Base-by-base conservation (phyloP, 2,888 invertebrate species). In the Chelonus formosanus region DNA sequence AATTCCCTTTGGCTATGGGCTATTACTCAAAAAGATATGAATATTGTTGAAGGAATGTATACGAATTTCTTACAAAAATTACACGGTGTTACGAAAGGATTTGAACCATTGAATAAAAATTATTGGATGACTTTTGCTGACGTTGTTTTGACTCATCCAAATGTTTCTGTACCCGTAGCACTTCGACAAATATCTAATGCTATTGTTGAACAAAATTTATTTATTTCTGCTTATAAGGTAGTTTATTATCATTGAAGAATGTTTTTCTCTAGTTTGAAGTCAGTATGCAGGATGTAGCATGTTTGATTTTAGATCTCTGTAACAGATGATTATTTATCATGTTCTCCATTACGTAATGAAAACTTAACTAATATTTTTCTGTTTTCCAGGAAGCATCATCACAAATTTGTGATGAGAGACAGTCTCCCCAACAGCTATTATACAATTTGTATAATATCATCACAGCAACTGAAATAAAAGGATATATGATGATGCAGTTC, bases 401-500 rank as follows among this genome's bases (percentile, higher is more conserved):
- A 1, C 89, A 90, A 75, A 85, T 91, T 53, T 95, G 95, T 83
- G 88, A 88, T 71, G 86, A 91, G 32, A 87, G 90, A 72, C 91
- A 94, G 84, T 94, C 94, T n/a, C 0, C 90, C 0, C 94, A 94
- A 72, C 94, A 95, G 84, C 86, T 95, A 66, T 86, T 95, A 34
- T 92, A 91, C 81, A 92, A 93, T 80, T 87, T 95, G 72, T 94
- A 94, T 85, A 90, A 90, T 77, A 90, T 92, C 0, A 90, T 95
- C 67, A 90, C 94, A 0, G 84, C 94, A 44, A 91, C 94, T 0
- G 94, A 95, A 86, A 88, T 95, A 75, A 95, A 95, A 84, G 95
- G 94, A 2, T 94, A 92, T 83, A 89, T 91, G 43, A 93, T 95
- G 92, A 91, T 94, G 87, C 94, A 95, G 82, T 95, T 95, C 85